These are phyloP conservation scores for Echiichthys vipera DNA, from an alignment of 2,797 vertebrate species.

Conservation along the genomic window DNA sequence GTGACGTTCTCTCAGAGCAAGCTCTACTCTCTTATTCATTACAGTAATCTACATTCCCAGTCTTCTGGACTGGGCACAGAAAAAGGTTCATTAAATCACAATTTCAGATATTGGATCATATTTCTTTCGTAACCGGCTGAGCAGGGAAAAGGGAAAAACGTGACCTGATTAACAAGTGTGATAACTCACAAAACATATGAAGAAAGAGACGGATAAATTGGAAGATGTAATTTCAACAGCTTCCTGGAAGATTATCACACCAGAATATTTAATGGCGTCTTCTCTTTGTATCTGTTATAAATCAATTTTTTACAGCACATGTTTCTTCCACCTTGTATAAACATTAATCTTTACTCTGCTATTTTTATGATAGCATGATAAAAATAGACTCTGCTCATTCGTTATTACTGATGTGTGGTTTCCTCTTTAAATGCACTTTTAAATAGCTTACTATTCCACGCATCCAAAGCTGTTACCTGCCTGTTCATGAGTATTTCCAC, in stretches of 20 bases:
- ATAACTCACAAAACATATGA: conserved; percentile 51
- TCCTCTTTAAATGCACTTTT: conserved; percentile 38
- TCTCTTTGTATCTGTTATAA: conserved; percentile 51
- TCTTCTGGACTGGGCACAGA: conserved; percentile 68
- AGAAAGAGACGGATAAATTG: conserved; percentile 65
- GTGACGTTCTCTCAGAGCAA: conserved; percentile 63
- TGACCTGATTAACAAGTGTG: conserved; percentile 72
- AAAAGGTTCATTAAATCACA: conserved; percentile 80
- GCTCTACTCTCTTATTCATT: conserved; percentile 73
- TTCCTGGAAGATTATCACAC: conserved; percentile 72
- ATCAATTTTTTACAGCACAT: conserved; percentile 61
- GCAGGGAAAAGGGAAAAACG: conserved; percentile 52
- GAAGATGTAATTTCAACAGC: conserved; percentile 72
- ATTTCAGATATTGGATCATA: conserved; percentile 82
- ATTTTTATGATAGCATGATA: conserved; percentile 50
- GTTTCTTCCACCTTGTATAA: conserved; percentile 55
- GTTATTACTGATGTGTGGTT: conserved; percentile 43
- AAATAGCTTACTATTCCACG: conserved; percentile 22
- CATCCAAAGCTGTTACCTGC: conserved; percentile 47
- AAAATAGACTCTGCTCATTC: conserved; percentile 63
- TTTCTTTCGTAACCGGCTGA: conserved; percentile 74
- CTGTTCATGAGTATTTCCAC: conserved; percentile 34
- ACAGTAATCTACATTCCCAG: conserved; percentile 73
- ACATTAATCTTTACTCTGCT: conserved; percentile 57
- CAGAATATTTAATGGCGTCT: conserved; percentile 70